Conservation (phyloP, 2,113 vertebrate genomes). For the Orycteropus afer region DNA sequence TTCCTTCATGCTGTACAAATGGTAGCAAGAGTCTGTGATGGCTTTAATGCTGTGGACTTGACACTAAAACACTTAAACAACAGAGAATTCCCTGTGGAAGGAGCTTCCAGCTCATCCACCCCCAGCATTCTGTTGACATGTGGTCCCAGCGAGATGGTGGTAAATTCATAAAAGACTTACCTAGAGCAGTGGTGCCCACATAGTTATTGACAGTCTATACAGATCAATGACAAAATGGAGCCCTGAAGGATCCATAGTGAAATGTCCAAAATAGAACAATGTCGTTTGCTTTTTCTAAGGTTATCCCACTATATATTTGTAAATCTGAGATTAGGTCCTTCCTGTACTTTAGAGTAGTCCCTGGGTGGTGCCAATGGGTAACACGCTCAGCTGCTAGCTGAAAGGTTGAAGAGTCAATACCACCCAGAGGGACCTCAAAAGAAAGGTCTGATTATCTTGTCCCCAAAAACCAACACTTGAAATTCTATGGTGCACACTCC, state of each 20-base stretch:
- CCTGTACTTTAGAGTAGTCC: neutral
- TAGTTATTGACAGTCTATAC: neutral
- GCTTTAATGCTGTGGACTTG: neutral
- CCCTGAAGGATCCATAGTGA: neutral
- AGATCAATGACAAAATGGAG: neutral
- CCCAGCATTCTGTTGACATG: neutral
- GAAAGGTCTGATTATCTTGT: neutral
- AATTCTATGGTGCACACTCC: neutral
- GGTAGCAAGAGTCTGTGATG: neutral
- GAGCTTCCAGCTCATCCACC: neutral
- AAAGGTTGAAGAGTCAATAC: neutral
- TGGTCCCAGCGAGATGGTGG: neutral
- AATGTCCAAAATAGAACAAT: neutral
- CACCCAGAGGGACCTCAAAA: neutral
- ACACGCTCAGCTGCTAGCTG: neutral
- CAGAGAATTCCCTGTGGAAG: constrained; percentile 11
- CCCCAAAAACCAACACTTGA: too few species aligned
- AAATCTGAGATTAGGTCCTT: neutral
- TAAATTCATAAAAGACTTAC: neutral
- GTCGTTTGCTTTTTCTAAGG: neutral
- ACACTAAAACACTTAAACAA: neutral
- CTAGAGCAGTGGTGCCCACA: neutral
- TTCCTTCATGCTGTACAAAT: neutral
- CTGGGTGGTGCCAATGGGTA: neutral
- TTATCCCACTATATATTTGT: neutral